Evolutionary conservation across 1,140 invertebrate species (phyloP).

Genomic region (Drosophila pruinosa): DNA sequence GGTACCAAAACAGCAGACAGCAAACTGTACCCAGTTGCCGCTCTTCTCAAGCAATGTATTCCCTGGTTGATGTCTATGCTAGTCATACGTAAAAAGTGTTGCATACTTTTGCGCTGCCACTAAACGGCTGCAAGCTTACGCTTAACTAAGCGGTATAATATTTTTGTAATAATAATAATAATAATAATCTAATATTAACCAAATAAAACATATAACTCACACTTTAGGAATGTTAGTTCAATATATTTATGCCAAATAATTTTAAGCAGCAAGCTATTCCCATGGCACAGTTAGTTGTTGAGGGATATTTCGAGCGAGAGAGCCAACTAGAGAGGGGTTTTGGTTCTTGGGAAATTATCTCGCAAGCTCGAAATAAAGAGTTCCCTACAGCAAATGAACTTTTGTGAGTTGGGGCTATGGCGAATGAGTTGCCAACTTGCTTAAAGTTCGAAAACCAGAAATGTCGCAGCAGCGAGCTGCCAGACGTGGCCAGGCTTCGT

Average conservation of each 20-base stretch:
- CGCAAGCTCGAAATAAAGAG: neutral
- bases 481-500: neutral
- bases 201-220: no score
- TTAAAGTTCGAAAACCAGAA: constrained; percentile 61
- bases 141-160: no score
- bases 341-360: constrained; percentile 28
- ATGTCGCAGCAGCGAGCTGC: constrained; percentile 29
- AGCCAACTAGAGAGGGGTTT: neutral
- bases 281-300: no score
- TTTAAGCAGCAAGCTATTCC: no score
- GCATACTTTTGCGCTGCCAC: constrained; percentile 36
- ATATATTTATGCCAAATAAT: no score
- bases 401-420: constrained; percentile 15
- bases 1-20: no score
- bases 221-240: no score
- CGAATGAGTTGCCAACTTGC: constrained; percentile 30
- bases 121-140: neutral
- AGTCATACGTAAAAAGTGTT: neutral
- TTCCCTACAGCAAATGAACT: constrained; percentile 46
- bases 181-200: no score
- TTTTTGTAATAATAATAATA: neutral
- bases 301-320: neutral
- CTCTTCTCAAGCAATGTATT: constrained; percentile 2
- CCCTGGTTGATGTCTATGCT: constrained; percentile 4
- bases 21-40: neutral